These are phyloP conservation scores for Branchipolynoe longqiensis DNA, from an alignment of 2,888 invertebrate genomes.

Conservation along the genomic window DNA sequence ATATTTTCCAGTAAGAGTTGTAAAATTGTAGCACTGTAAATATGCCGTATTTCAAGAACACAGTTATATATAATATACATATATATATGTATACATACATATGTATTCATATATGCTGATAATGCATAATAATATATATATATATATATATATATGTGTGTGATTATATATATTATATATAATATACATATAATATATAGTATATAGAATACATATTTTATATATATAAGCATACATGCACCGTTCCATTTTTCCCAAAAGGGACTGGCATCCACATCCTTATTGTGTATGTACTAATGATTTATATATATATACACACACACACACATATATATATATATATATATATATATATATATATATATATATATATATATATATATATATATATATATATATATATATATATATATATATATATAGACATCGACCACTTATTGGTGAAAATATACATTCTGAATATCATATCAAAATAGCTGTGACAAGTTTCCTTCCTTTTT, in stretches of 20 bases:
- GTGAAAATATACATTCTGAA: constrained; percentile 47
- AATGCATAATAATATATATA: neutral
- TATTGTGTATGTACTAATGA: neutral
- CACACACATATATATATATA: constrained; percentile 25
- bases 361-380: neutral
- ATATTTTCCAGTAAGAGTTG: too few relatives aligned
- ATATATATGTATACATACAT: neutral
- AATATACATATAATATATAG: too few relatives aligned
- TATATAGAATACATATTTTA: too few relatives aligned
- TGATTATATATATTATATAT: too few relatives aligned
- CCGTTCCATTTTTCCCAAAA: too few relatives aligned
- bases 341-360: too few relatives aligned
- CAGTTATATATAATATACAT: neutral
- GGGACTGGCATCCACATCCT: neutral
- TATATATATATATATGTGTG: neutral
- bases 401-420: neutral
- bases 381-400: neutral
- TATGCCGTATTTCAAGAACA: neutral
- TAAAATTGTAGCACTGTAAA: too few relatives aligned
- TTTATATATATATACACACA: neutral
- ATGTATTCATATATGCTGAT: neutral
- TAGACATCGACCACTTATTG: constrained; percentile 31
- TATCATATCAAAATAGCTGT: constrained; percentile 46
- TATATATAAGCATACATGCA: too few relatives aligned
- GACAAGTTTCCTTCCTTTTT: neutral